Percentiles rank a stretch among this genome's conserved stretches.
phyloP scores from a whole-genome alignment of 2,888 invertebrate genomes.

The Nymphalis urticae region DNA sequence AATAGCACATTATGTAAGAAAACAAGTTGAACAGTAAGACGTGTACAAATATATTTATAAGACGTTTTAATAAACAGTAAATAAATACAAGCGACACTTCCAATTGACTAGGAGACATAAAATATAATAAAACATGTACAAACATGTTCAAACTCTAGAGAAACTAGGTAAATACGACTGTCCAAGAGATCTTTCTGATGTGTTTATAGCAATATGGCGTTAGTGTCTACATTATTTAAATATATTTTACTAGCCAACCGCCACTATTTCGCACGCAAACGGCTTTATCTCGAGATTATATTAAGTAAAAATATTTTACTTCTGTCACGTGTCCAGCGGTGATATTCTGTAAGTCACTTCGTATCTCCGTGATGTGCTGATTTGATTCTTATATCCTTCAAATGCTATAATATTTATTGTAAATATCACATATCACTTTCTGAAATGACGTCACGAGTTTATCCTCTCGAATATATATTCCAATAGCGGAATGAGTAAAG shows the following conservation, averaged over 20 bases:
- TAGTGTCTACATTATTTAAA: slow-evolving; percentile 21
- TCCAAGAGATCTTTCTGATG: slow-evolving; percentile 24
- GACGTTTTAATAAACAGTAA: slow-evolving; percentile 27
- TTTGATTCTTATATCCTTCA: too few relatives aligned
- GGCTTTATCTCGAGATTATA: too few relatives aligned
- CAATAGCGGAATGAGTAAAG: too few relatives aligned
- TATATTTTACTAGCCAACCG: not conserved
- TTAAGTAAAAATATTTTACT: too few relatives aligned
- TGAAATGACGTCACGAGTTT: too few relatives aligned
- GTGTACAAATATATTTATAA: slow-evolving; percentile 15
- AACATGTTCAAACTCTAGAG: slow-evolving; percentile 7
- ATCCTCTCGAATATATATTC: too few relatives aligned
- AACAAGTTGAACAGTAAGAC: slow-evolving; percentile 1
- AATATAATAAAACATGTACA: slow-evolving; percentile 33
- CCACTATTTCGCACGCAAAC: not conserved
- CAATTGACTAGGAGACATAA: slow-evolving; percentile 33
- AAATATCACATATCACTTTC: too few relatives aligned
- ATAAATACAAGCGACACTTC: slow-evolving; percentile 27
- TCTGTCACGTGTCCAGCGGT: too few relatives aligned
- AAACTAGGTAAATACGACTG: slow-evolving; percentile 26
- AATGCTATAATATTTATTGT: too few relatives aligned
- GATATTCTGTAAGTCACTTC: too few relatives aligned
- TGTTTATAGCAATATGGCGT: slow-evolving; percentile 36
- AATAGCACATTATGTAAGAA: not conserved
- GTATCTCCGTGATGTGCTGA: too few relatives aligned